Base-by-base conservation (phyloP, 1,140 invertebrate genomes). In the Lordiphosa collinella region DNA sequence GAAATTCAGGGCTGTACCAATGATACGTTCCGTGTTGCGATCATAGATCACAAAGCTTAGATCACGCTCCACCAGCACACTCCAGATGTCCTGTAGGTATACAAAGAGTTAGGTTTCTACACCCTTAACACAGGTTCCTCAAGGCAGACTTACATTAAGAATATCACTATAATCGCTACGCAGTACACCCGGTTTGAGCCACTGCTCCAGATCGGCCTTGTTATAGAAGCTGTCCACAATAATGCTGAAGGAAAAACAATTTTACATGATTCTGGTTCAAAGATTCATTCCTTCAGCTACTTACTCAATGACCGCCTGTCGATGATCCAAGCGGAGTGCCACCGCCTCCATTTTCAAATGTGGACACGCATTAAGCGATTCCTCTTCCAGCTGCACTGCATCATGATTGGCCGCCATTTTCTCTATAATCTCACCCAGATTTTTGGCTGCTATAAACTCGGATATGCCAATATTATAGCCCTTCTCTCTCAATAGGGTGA, bases 141-240 rank as follows among this genome's bases (percentile, higher is more conserved):
- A 31, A 8, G 18, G 7, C n/a, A 34, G 2, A 63, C 67, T 60
- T 71, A 88, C 87, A 90, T 89, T 90, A 52, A 96, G 90, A 1
- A 95, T 88, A 11, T 92, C 91, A 12, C 88, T 89, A 87, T 96
- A 96, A 86, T 96, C 94, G 2, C 89, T 78, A 4, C 90, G 90
- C 18, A 90, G 88, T 11, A 94, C 92, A 22, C 92, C 91, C 9
- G 92, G 92, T 50, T 92, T 92, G 7, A 95, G 72, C 91, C 92
- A 95, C 80, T 93, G 92, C 82, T 96, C 95, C 61, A 97, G 82
- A 79, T 96, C 95, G 0, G 94, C 95, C 89, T 96, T 96, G 62
- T 92, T 91, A 82, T 94, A 95, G 85, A 96, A 96, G 88, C 95
- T 96, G 6, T 92, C 92, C 1, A 93, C 93, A 37, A 96, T 94